A percentile compares a stretch with the other conserved stretches of the same genome.
These are phyloP conservation scores for Sphaerodactylus townsendi DNA, from an alignment of 2,113 vertebrate species.

Conservation along the genomic window DNA sequence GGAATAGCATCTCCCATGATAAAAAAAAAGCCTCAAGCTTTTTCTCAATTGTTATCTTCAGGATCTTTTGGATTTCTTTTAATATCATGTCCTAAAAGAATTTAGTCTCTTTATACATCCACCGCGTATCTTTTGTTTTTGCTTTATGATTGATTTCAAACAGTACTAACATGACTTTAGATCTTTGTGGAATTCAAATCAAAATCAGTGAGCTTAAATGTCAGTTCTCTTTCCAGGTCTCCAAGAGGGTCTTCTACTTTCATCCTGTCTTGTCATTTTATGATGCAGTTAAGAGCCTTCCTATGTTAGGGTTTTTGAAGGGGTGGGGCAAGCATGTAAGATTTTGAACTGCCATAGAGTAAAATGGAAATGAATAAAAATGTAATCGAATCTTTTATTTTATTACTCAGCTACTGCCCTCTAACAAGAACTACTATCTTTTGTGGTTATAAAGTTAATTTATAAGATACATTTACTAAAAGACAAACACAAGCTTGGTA, in stretches of 20 bases:
- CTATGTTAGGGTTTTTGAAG: neutral
- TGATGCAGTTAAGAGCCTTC: constrained; percentile 31
- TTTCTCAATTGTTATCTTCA: too few relatives aligned
- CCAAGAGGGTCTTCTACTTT: constrained; percentile 8
- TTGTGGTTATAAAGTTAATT: neutral
- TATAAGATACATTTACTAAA: neutral
- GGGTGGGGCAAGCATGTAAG: neutral
- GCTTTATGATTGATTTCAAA: constrained; percentile 33
- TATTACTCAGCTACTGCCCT: constrained; percentile 24
- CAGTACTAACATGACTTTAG: neutral
- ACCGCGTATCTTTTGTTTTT: constrained; percentile 27
- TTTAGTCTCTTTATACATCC: too few relatives aligned
- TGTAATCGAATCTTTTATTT: constrained; percentile 12
- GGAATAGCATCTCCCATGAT: too few relatives aligned
- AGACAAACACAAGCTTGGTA: neutral
- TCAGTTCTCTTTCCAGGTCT: constrained; percentile 15
- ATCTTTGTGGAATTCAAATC: neutral
- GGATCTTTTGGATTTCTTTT: too few relatives aligned
- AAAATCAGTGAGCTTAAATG: neutral
- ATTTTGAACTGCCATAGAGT: constrained; percentile 31
- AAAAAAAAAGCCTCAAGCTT: too few relatives aligned
- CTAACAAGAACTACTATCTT: neutral
- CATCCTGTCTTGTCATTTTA: constrained; percentile 39
- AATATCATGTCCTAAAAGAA: too few relatives aligned
- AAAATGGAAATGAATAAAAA: constrained; percentile 19